phyloP scores from a whole-genome alignment of 2,797 vertebrate genomes.

The Coregonus suidteri region DNA sequence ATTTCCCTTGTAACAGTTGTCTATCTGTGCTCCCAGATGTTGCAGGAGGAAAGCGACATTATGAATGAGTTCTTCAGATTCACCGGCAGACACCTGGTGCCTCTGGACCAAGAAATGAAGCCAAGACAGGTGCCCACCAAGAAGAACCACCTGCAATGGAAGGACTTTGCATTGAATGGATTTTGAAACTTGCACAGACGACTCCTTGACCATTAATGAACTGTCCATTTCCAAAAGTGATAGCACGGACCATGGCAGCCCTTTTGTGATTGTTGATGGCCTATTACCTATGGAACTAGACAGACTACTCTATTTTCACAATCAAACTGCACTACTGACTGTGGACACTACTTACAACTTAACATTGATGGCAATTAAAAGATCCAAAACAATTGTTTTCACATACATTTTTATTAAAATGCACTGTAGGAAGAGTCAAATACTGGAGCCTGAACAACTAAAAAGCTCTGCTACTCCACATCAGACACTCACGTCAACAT shows the following conservation, averaged over 20 bases:
- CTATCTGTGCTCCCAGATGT: slow-evolving; percentile 79
- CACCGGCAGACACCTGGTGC: slow-evolving; percentile 76
- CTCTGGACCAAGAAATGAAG: slow-evolving; percentile 77
- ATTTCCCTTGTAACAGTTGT: not conserved
- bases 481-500: slow-evolving; percentile 54
- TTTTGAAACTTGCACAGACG: not conserved
- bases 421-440: slow-evolving; percentile 63
- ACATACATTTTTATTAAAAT: slow-evolving; percentile 76
- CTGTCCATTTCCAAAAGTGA: not conserved
- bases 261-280: not conserved
- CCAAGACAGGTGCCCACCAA: slow-evolving; percentile 50
- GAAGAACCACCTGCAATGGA: not conserved
- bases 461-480: slow-evolving; percentile 55
- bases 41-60: slow-evolving; percentile 83
- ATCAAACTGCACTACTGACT: slow-evolving; percentile 2
- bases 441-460: slow-evolving; percentile 65
- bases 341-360: not conserved
- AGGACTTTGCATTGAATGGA: not conserved
- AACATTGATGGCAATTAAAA: slow-evolving; percentile 30
- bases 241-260: not conserved
- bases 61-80: slow-evolving; percentile 79
- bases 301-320: not conserved
- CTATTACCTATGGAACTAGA: too few species aligned
- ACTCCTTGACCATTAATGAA: not conserved
- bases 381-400: slow-evolving; percentile 39